These are phyloP conservation scores for Hucho hucho DNA, from an alignment of 2,113 vertebrate species.

Conservation along the genomic window DNA sequence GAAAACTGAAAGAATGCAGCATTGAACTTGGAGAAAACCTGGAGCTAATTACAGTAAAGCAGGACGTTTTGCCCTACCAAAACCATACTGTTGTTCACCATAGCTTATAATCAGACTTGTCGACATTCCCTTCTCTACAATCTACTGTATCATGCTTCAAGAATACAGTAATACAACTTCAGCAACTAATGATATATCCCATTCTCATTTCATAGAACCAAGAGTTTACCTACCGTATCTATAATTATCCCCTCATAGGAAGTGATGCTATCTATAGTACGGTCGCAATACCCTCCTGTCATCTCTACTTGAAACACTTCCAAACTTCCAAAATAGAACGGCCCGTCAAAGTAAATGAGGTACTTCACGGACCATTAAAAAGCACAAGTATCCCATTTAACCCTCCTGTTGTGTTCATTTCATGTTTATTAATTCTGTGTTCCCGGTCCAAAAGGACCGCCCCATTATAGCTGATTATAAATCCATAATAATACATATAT, in stretches of 20 bases:
- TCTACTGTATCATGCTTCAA: not conserved
- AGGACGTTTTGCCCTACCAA: not conserved
- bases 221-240: not conserved
- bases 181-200: not conserved
- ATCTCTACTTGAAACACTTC: constrained; percentile 2
- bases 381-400: constrained; percentile 14
- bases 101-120: not conserved
- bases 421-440: no score
- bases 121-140: not conserved
- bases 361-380: constrained; percentile 33
- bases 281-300: constrained; percentile 16
- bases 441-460: no score
- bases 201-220: no score
- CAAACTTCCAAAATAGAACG: constrained; percentile 2
- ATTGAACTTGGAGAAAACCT: not conserved
- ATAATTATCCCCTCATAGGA: not conserved
- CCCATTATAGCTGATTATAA: no score
- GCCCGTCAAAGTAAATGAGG: constrained; percentile 9
- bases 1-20: not conserved
- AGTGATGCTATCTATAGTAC: not conserved
- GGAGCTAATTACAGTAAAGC: not conserved
- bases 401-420: no score
- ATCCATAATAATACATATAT: no score
- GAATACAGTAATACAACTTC: not conserved
- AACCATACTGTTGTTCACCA: not conserved